Evolutionary conservation across 2,113 vertebrate genomes (phyloP).

Genomic region (Scalopus aquaticus): DNA sequence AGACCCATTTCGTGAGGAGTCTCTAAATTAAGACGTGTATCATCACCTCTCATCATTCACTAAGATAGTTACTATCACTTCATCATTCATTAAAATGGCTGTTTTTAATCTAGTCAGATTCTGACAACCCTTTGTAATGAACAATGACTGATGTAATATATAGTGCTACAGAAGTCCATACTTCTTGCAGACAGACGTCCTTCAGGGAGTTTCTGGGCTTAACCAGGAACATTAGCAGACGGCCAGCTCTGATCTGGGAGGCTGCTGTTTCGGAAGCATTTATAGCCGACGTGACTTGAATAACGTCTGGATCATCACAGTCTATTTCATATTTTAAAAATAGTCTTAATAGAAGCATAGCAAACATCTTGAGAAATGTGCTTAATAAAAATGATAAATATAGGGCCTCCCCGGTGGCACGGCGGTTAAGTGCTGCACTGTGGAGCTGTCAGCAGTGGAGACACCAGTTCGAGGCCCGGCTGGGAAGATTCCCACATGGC

Average conservation of each 20-base stretch:
- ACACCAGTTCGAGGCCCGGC: too few relatives aligned
- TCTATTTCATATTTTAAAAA: not conserved
- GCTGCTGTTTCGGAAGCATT: not conserved
- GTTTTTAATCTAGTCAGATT: not conserved
- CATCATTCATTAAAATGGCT: not conserved
- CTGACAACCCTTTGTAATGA: not conserved
- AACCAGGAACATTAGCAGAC: not conserved
- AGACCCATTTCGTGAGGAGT: not conserved
- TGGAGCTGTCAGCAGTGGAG: too few relatives aligned
- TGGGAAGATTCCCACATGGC: too few relatives aligned
- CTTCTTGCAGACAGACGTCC: not conserved
- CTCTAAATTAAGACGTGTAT: not conserved
- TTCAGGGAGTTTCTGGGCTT: not conserved
- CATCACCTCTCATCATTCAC: not conserved
- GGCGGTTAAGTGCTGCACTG: too few relatives aligned
- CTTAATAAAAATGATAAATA: not conserved
- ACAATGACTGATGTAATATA: not conserved
- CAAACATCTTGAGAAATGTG: not conserved
- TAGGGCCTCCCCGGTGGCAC: too few relatives aligned
- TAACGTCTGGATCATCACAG: not conserved
- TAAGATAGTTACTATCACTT: not conserved
- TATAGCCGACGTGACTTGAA: not conserved
- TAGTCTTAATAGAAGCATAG: not conserved
- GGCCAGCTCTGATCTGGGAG: not conserved
- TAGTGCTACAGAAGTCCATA: accelerated